Conservation (phyloP, 1,140 invertebrate genomes). For the Samia ricini region DNA sequence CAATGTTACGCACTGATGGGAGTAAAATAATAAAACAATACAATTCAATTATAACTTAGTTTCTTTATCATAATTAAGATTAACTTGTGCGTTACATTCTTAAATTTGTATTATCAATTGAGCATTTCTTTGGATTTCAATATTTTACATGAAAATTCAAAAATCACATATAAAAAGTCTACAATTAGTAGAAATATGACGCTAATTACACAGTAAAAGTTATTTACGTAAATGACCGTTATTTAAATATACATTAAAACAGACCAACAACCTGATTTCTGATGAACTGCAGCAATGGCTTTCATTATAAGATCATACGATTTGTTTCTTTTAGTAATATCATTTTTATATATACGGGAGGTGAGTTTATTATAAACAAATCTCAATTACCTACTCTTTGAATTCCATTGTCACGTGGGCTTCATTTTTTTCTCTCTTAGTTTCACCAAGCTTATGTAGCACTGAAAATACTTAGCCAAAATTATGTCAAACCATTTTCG, state of each 20-base stretch:
- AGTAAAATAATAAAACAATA: neutral
- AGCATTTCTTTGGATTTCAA: no score
- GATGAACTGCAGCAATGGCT: constrained; percentile 3
- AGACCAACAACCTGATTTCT: neutral
- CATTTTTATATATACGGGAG: constrained; percentile 7
- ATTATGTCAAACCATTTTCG: no score
- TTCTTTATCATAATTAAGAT: neutral
- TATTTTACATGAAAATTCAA: no score
- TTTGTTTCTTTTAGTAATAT: constrained; percentile 1
- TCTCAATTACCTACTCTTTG: neutral
- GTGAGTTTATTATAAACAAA: constrained; percentile 8
- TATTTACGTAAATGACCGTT: neutral
- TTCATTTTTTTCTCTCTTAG: neutral
- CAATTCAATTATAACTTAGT: neutral
- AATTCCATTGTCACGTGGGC: no score
- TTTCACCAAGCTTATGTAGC: no score
- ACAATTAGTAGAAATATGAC: neutral
- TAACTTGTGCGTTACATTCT: neutral
- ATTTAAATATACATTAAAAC: neutral
- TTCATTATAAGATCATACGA: constrained; percentile 6
- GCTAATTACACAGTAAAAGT: neutral
- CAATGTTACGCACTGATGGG: no score
- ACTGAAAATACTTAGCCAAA: no score
- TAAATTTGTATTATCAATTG: neutral
- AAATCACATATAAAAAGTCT: no score